phyloP scores from a whole-genome alignment of 2,797 vertebrate species.

The Mycteria americana region DNA sequence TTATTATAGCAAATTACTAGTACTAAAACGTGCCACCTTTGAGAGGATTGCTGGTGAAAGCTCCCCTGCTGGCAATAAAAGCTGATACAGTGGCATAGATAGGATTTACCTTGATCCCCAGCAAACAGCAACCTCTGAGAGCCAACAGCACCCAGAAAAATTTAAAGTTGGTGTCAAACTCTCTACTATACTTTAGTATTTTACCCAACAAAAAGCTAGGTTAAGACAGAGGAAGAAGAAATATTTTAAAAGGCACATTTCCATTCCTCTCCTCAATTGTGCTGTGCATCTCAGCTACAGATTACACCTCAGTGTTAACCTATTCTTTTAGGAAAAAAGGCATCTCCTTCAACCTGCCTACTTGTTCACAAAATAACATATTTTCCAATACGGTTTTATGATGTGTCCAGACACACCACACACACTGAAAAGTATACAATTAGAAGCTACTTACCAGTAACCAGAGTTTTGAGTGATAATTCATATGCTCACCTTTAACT shows the following conservation, averaged over 20 bases:
- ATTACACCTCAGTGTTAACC: not conserved
- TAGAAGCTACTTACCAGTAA: not conserved
- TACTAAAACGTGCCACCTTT: not conserved
- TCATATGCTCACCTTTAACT: not conserved
- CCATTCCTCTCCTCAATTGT: not conserved
- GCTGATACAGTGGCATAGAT: not conserved
- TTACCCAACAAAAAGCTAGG: not conserved
- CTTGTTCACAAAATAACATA: not conserved
- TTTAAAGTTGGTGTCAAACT: not conserved
- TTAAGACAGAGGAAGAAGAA: not conserved
- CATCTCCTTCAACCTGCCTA: not conserved
- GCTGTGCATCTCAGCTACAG: not conserved
- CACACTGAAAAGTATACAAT: not conserved
- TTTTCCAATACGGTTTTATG: not conserved
- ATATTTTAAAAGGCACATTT: not conserved
- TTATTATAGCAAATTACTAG: not conserved
- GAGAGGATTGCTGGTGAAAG: not conserved
- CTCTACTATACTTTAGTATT: not conserved
- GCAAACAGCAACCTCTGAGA: not conserved
- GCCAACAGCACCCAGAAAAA: not conserved
- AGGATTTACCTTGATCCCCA: conserved; percentile 9
- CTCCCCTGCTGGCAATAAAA: not conserved
- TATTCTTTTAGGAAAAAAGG: not conserved
- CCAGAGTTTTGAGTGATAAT: not conserved
- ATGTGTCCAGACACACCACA: not conserved